Evolutionary conservation across 2,113 vertebrate species (phyloP).

Genomic region (Varanus komodoensis): DNA sequence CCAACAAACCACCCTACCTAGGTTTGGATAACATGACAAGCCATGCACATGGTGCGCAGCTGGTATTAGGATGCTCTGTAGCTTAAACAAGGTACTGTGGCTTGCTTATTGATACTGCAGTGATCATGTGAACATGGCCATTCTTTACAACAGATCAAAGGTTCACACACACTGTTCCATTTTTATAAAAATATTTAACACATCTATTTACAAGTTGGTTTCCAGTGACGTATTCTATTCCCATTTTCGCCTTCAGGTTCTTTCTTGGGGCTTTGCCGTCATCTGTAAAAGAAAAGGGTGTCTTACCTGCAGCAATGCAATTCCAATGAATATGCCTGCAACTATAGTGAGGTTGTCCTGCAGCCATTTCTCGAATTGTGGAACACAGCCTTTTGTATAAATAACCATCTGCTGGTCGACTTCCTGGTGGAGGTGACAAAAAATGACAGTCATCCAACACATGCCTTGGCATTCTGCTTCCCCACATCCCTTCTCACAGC

Average conservation of each 20-base stretch:
- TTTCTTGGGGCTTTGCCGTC: not conserved
- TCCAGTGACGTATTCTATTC: not conserved
- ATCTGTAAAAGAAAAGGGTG: fast-evolving
- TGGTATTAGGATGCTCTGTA: too few species aligned
- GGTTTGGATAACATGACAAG: too few species aligned
- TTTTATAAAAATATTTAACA: too few species aligned
- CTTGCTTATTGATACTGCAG: too few species aligned
- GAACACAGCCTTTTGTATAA: slow-evolving; percentile 96
- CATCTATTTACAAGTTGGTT: too few species aligned
- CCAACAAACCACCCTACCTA: too few species aligned
- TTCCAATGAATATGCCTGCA: slow-evolving; percentile 96
- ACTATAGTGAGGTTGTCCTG: slow-evolving; percentile 97
- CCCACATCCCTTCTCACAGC: slow-evolving; percentile 23
- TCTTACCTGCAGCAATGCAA: slow-evolving; percentile 92
- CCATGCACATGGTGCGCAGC: too few species aligned
- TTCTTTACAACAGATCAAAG: too few species aligned
- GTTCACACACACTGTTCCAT: too few species aligned
- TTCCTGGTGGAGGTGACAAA: slow-evolving; percentile 77
- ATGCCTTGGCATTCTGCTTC: not conserved
- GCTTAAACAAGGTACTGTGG: too few species aligned
- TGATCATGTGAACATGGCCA: too few species aligned
- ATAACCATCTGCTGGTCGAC: slow-evolving; percentile 94
- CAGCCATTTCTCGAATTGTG: slow-evolving; percentile 98
- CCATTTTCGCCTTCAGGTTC: not conserved
- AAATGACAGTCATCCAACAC: slow-evolving; percentile 53